Evolutionary conservation across 2,888 invertebrate species (phyloP), one percentile per base, ranked within the genome.

Genomic region (Oscheius sp.): DNA sequence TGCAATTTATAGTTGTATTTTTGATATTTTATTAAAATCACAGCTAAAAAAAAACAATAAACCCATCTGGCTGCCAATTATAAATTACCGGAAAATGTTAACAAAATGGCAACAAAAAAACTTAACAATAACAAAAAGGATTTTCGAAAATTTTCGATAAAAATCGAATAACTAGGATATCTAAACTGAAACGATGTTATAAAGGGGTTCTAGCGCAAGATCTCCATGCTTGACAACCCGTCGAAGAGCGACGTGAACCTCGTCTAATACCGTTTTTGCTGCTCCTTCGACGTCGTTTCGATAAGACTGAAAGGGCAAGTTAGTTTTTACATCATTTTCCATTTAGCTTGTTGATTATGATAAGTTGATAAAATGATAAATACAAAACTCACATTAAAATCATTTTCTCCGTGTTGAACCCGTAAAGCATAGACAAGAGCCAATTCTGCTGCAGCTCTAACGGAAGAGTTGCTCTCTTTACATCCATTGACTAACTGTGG

Each of bases 401-500:
- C 51, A 2, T 70, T 61, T 26, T 72, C 87, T 62, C 92, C 92
- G 63, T 91, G 89, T 78, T 92, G 90, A 76, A 96, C 89, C 70
- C 91, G 90, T 77, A 97, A 90, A 77, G 95, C 90, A 59, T 93
- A 91, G 54, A 95, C 91, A 57, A 97, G 90, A 8, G 95, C 95
- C 74, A 92, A 90, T 90, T 97, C 97, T 44, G 95, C 93, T 88
- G 94, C 93, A 44, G 93, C 92, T 87, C 94, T 92, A 45, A 97
- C 96, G 86, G 93, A 92, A 54, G 93, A 91, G 88, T 96, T 96
- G 89, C 95, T 96, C 89, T 97, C 97, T 89, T 96, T 96, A 70
- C 95, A 95, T 74, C 97, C 97, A 89, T 95, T 97, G 61, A 97
- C 95, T 80, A 97, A 89, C 88, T 93, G 93, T 0, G 96, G 95